Conservation (phyloP, 2,797 vertebrate species). For the Chiloscyllium punctatum region DNA sequence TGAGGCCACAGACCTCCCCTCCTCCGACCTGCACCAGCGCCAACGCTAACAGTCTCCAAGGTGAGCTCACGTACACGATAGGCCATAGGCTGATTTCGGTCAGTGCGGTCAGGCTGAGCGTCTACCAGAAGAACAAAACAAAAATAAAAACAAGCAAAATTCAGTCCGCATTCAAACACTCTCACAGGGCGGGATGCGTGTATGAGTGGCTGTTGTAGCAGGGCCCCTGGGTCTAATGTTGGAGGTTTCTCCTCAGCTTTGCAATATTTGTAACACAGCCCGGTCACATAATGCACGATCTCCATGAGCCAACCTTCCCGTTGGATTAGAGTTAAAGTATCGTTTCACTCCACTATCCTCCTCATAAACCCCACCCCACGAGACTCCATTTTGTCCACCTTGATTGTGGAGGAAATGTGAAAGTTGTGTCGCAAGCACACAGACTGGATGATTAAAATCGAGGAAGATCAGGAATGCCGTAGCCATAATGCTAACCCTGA, state of each 20-base stretch:
- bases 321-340: not conserved
- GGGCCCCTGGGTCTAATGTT: not conserved
- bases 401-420: not conserved
- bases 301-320: not conserved
- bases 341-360: not conserved
- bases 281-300: not conserved
- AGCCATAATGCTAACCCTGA: not conserved
- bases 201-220: not conserved
- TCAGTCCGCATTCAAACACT: not conserved
- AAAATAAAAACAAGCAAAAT: not conserved
- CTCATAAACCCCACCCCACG: not conserved
- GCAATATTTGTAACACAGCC: not conserved
- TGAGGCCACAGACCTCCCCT: conserved; percentile 90
- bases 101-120: not conserved
- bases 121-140: too few species aligned
- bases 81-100: conserved; percentile 1
- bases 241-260: not conserved
- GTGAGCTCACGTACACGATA: conserved; percentile 54
- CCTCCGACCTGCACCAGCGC: conserved; percentile 92
- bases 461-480: not conserved
- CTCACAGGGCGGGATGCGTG: not conserved
- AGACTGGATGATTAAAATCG: not conserved
- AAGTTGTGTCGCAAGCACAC: not conserved
- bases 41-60: conserved; percentile 95
- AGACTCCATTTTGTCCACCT: not conserved